These are phyloP conservation scores for Lordiphosa mommai DNA, from an alignment of 1,140 invertebrate species.

Conservation along the genomic window DNA sequence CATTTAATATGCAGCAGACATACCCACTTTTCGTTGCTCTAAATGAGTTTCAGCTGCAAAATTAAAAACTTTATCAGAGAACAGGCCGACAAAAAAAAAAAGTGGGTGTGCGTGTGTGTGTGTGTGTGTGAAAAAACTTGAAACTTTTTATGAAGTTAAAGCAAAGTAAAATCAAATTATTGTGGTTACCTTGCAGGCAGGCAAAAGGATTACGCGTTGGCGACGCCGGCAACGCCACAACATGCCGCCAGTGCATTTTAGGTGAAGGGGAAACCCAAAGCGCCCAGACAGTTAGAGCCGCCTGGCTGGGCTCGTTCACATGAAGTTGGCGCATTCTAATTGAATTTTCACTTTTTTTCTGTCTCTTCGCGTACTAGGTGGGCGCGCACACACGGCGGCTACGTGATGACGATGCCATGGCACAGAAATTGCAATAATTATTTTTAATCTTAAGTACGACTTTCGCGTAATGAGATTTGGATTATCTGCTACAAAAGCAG, in stretches of 20 bases:
- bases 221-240: conserved; percentile 10
- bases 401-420: conserved; percentile 60
- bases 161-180: conserved; percentile 78
- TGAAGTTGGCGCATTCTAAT: conserved; percentile 74
- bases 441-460: conserved; percentile 78
- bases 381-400: conserved; percentile 38
- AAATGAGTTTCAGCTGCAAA: conserved; percentile 75
- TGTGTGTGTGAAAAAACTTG: conserved; percentile 62
- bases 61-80: conserved; percentile 73
- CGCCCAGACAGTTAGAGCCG: conserved; percentile 64
- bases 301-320: conserved; percentile 51
- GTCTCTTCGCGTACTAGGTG: neutral
- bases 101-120: conserved; percentile 21
- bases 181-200: conserved; percentile 66
- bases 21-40: conserved; percentile 65
- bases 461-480: conserved; percentile 76
- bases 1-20: conserved; percentile 68
- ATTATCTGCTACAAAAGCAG: conserved; percentile 52
- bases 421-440: conserved; percentile 77
- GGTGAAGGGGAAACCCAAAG: conserved; percentile 10
- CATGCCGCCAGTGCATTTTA: conserved; percentile 63
- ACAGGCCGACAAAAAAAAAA: neutral
- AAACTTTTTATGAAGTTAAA: conserved; percentile 78
- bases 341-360: conserved; percentile 73
- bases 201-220: conserved; percentile 68